Base-by-base conservation (phyloP, 2,888 invertebrate species). In the Tubulanus polymorphus region DNA sequence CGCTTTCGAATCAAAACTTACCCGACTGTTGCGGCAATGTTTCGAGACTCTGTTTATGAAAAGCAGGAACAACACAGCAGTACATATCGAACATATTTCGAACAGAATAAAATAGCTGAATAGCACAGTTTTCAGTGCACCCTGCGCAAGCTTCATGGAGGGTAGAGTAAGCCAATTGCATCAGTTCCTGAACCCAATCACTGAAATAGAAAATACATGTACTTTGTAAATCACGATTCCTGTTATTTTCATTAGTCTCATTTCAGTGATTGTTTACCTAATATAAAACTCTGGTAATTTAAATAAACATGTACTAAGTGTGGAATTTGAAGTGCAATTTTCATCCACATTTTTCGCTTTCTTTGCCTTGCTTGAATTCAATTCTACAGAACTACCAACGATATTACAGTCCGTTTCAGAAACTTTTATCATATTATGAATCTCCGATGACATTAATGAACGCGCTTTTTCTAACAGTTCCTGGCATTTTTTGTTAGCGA, bases 11-110 rank as follows among this genome's bases (percentile, higher is more conserved):
- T n/a, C n/a, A 52, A 28, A 28, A 74, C 83, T 81, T 72, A 88
- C 88, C 88, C 65, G 89, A 86, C 81, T 91, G 90, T 71, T 93
- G 92, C 2, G 94, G 93, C 70, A 93, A 88, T 1, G 87, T 88
- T 71, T 88, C 85, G 55, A 94, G 81, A 64, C 87, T 85, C 68
- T 88, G 87, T 71, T 87, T 86, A 79, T 93, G 93, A 70, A 88
- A 85, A 63, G 87, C 86, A 1, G 90, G 89, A 26, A 91, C 88
- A 50, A 90, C 85, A 46, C 85, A 85, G 56, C 86, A 84, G 76
- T 91, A 94, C 66, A 88, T 81, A 69, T 88, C 87, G 64, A 92
- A 85, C 59, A 93, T 85, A 63, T 86, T 83, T 61, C 88, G 81
- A 3, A 87, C 86, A 0, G 88, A 87, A 54, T 84, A 84, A 67